Evolutionary conservation across 1,140 invertebrate genomes (phyloP), one percentile per base, ranked within the genome.

Genomic region (Apolygus lucorum): DNA sequence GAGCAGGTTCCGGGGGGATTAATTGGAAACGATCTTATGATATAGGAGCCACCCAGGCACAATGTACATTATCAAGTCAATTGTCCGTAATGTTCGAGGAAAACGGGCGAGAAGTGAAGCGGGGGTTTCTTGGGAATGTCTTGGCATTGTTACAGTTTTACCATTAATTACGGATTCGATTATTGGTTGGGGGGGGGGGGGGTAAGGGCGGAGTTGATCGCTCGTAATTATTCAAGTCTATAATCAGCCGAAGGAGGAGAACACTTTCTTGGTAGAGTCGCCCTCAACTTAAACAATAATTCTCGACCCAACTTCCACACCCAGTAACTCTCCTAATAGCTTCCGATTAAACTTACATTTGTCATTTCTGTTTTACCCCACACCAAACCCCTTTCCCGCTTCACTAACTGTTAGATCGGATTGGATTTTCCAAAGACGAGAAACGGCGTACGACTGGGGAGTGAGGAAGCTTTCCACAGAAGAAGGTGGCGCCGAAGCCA

Each of bases 301-400:
- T 70, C 69, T 62, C 63, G 34, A 28, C 65, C 34, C 34, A 49
- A 52, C 42, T 70, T 63, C 63, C 69, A 49, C 63, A 70, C 65
- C 27, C 49, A 66, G 26, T 66, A 66, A 66, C 64, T 66, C 64
- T 28, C 27, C 34, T 52, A 67, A 67, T 64, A 63, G 69, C 65
- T 70, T 70, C 69, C 69, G 69, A 70, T 70, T 70, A 70, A 70
- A 70, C 28, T 66, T 59, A 70, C 69, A 70, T 70, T 70, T 70
- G 69, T 70, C 69, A 70, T 70, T 62, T 62, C 49, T n/a, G 22
- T 42, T 42, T 42, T 8, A 42, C 34, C 34, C 34, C 34, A 42
- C 34, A 4, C 17, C 34, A 8, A 42, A 42, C 8, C 54, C 54
- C 54, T 42, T 29, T 28, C 14, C 22, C 22, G 54, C 54, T 59